Evolutionary conservation across 2,888 invertebrate genomes (phyloP).

Genomic region (Xestia sexstrigata): DNA sequence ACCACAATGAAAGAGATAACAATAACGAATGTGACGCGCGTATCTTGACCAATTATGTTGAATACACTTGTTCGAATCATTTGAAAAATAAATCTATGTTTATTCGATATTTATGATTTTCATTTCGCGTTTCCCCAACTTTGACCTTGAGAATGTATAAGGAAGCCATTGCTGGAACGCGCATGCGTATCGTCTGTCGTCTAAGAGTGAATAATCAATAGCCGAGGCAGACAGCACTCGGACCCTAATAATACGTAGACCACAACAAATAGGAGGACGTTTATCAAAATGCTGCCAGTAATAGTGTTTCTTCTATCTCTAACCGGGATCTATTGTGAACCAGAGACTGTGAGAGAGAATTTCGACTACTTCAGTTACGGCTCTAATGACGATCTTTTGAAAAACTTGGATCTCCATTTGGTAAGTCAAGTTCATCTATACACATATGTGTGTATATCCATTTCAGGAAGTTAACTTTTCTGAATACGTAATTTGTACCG

Average conservation of each 20-base stretch:
- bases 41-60: constrained; percentile 73
- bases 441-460: not conserved
- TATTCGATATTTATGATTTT: constrained; percentile 74
- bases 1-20: constrained; percentile 64
- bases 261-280: constrained; percentile 76
- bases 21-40: constrained; percentile 54
- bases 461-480: not conserved
- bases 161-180: constrained; percentile 72
- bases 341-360: constrained; percentile 87
- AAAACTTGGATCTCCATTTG: constrained; percentile 84
- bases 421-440: constrained; percentile 73
- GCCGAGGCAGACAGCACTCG: constrained; percentile 73
- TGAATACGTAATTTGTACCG: not conserved
- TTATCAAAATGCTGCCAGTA: constrained; percentile 78
- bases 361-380: constrained; percentile 88
- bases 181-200: constrained; percentile 80
- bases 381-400: constrained; percentile 82
- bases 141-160: constrained; percentile 77
- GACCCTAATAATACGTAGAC: constrained; percentile 74
- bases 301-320: constrained; percentile 74
- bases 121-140: constrained; percentile 70
- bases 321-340: constrained; percentile 81
- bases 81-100: constrained; percentile 81
- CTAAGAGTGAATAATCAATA: constrained; percentile 82
- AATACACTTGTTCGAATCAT: constrained; percentile 77